Evolutionary conservation across 2,888 invertebrate genomes (phyloP).

Genomic region (Cheilosia scutellata): DNA sequence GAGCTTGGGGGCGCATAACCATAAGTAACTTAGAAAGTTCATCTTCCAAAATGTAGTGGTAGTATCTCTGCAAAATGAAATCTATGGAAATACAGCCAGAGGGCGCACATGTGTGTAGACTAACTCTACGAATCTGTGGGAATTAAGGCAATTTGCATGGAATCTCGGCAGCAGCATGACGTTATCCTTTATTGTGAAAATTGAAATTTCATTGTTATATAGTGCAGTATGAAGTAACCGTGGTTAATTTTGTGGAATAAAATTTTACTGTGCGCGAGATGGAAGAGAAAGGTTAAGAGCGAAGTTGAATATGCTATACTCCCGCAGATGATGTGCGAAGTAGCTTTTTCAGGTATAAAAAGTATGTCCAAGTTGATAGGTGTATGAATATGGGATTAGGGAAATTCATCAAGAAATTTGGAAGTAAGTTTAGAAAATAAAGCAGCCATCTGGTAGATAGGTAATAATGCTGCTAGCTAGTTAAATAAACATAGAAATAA

Average conservation of each 20-base stretch:
- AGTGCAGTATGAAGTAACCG: constrained; percentile 52
- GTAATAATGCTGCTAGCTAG: neutral
- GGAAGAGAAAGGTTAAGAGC: constrained; percentile 14
- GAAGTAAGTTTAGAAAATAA: constrained; percentile 31
- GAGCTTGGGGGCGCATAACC: neutral
- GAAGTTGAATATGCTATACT: constrained; percentile 6
- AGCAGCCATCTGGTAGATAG: constrained; percentile 15
- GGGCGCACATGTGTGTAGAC: constrained; percentile 2
- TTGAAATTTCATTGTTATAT: constrained; percentile 67
- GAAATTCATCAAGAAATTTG: constrained; percentile 28
- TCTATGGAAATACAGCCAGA: neutral
- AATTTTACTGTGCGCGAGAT: constrained; percentile 20
- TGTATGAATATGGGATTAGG: neutral
- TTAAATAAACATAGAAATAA: too few species aligned
- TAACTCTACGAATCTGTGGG: constrained; percentile 40
- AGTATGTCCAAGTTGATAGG: neutral
- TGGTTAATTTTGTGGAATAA: constrained; percentile 56
- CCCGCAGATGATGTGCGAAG: constrained; percentile 36
- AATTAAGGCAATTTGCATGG: constrained; percentile 48
- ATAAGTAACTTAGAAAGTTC: constrained; percentile 46
- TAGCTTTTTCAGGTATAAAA: neutral
- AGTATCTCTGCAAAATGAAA: constrained; percentile 42
- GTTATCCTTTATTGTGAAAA: constrained; percentile 67
- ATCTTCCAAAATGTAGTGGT: neutral
- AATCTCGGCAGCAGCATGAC: constrained; percentile 13